A percentile compares a stretch with the other conserved stretches of the same genome.
These are phyloP conservation scores for Epistrophella euchroma DNA, from an alignment of 2,888 invertebrate species.

Conservation along the genomic window DNA sequence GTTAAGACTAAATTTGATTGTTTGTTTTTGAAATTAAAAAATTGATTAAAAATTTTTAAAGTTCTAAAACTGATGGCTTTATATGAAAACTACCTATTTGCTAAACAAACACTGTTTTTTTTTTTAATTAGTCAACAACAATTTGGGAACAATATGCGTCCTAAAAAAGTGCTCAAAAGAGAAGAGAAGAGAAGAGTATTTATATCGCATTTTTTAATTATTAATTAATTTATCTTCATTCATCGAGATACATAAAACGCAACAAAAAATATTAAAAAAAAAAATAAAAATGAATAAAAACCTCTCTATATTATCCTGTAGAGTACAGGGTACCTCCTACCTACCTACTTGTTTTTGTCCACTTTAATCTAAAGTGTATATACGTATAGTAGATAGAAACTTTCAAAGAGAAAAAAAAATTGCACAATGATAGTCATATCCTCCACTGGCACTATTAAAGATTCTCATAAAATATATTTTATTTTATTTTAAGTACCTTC, in stretches of 20 bases:
- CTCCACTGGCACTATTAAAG: conserved; percentile 65
- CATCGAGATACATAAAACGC: conserved; percentile 42
- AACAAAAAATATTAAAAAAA: not conserved
- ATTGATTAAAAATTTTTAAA: too few relatives aligned
- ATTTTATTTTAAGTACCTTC: not conserved
- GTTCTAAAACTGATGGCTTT: too few relatives aligned
- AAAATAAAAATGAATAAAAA: conserved; percentile 43
- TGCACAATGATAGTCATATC: conserved; percentile 10
- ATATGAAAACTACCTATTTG: not conserved
- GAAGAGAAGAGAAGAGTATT: not conserved
- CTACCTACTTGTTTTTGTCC: conserved; percentile 1
- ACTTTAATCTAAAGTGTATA: conserved; percentile 22
- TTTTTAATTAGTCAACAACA: not conserved
- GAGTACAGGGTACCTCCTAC: too few relatives aligned
- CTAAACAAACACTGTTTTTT: not conserved
- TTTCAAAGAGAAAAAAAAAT: not conserved
- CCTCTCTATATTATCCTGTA: not conserved
- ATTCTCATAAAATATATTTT: conserved; percentile 38
- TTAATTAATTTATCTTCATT: conserved; percentile 66
- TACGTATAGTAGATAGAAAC: not conserved
- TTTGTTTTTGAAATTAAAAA: too few relatives aligned
- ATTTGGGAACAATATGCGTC: not conserved
- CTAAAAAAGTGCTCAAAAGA: not conserved
- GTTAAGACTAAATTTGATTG: too few relatives aligned
- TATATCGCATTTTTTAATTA: conserved; percentile 54